These are phyloP conservation scores for Ectemnius continuus DNA, from an alignment of 2,888 invertebrate genomes.

Conservation along the genomic window DNA sequence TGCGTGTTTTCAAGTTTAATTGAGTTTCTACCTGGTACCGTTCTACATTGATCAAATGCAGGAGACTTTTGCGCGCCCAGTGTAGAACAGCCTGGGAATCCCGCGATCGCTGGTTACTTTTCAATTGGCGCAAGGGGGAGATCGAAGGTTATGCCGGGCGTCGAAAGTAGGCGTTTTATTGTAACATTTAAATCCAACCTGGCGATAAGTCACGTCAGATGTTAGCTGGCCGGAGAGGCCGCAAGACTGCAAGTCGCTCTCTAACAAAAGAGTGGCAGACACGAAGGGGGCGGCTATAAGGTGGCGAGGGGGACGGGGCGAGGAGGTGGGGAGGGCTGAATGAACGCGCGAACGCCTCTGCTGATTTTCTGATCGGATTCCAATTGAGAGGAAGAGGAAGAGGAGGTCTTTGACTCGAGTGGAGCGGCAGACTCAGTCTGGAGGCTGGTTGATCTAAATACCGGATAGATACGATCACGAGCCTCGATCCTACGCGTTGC, in stretches of 20 bases:
- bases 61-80: neutral
- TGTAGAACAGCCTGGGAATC: neutral
- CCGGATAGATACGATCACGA: constrained; percentile 64
- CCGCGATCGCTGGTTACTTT: constrained; percentile 1
- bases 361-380: constrained; percentile 57
- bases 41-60: neutral
- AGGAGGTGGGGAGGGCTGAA: constrained; percentile 44
- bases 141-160: constrained; percentile 6
- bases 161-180: constrained; percentile 50
- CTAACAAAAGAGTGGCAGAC: neutral
- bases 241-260: constrained; percentile 10
- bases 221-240: neutral
- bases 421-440: constrained; percentile 55
- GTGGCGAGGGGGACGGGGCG: neutral
- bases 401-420: constrained; percentile 57
- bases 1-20: constrained; percentile 4
- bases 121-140: neutral
- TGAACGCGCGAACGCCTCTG: constrained; percentile 54
- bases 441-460: constrained; percentile 67
- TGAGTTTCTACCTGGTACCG: constrained; percentile 9
- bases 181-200: constrained; percentile 31
- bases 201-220: constrained; percentile 15
- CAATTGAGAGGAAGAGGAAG: constrained; percentile 43
- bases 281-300: neutral
- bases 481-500: constrained; percentile 55